Conservation (phyloP, 2,888 invertebrate species). For the Polyommatus iphigenia region DNA sequence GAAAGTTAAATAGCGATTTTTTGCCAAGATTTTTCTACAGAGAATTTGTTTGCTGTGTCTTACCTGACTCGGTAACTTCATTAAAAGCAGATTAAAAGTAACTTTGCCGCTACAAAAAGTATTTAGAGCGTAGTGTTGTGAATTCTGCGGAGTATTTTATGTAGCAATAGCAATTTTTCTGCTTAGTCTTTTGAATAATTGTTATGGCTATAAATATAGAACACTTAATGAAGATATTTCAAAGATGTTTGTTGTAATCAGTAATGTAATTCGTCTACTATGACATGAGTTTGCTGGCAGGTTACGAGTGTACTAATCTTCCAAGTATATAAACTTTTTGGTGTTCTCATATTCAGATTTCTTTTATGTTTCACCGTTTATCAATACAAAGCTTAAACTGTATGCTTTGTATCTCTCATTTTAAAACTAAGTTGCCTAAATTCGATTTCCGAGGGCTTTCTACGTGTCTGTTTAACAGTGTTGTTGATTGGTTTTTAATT, state of each 20-base stretch:
- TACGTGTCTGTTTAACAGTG: too few species aligned
- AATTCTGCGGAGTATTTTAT: conserved; percentile 27
- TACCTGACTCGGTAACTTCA: conserved; percentile 63
- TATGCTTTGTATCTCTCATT: too few species aligned
- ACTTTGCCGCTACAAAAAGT: conserved; percentile 58
- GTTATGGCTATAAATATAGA: neutral
- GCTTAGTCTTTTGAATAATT: neutral
- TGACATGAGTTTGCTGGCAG: too few species aligned
- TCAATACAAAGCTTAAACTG: too few species aligned
- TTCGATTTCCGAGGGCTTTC: too few species aligned
- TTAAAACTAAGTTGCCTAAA: too few species aligned
- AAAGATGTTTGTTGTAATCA: neutral
- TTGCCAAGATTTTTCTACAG: conserved; percentile 30
- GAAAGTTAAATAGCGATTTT: conserved; percentile 24
- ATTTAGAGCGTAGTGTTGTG: conserved; percentile 48
- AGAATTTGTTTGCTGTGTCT: conserved; percentile 54
- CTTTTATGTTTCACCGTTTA: too few species aligned
- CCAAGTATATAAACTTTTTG: too few species aligned
- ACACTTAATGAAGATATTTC: neutral
- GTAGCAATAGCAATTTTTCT: neutral
- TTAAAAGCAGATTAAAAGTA: conserved; percentile 70
- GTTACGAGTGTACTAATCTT: too few species aligned
- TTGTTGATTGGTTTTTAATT: too few species aligned
- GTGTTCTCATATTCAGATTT: too few species aligned
- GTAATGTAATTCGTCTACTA: too few species aligned